Evolutionary conservation across 2,113 vertebrate species (phyloP).

Genomic region (Atrichornis clamosus): DNA sequence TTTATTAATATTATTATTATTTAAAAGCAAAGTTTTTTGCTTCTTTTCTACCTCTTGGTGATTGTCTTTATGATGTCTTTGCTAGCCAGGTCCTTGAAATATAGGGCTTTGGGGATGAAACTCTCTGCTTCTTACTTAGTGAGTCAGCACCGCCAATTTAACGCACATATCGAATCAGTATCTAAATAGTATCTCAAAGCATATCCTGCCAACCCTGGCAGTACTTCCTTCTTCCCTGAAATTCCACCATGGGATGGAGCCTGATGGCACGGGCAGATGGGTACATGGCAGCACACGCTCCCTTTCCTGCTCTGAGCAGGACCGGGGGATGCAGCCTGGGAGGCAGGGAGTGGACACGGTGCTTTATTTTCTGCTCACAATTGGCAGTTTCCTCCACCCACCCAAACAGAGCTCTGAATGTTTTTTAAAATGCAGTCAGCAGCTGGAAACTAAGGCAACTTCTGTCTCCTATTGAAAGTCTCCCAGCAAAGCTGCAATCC

Average conservation of each 20-base stretch:
- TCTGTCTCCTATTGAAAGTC: constrained; percentile 69
- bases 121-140: background rate
- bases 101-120: background rate
- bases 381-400: constrained; percentile 48
- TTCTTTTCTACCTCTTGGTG: background rate
- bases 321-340: background rate
- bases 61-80: background rate
- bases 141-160: background rate
- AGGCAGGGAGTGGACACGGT: background rate
- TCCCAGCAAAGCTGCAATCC: constrained; percentile 55
- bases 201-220: background rate
- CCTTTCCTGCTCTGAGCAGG: background rate
- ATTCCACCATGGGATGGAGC: background rate
- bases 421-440: constrained; percentile 66
- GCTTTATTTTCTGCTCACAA: constrained; percentile 46
- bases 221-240: background rate
- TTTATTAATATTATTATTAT: background rate
- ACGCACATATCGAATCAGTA: accelerated
- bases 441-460: constrained; percentile 69
- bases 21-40: background rate
- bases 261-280: accelerated
- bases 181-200: background rate
- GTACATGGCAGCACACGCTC: background rate
- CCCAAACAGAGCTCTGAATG: constrained; percentile 40
- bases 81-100: background rate